Conservation (phyloP, 2,888 invertebrate genomes). For the Eupithecia insigniata region DNA sequence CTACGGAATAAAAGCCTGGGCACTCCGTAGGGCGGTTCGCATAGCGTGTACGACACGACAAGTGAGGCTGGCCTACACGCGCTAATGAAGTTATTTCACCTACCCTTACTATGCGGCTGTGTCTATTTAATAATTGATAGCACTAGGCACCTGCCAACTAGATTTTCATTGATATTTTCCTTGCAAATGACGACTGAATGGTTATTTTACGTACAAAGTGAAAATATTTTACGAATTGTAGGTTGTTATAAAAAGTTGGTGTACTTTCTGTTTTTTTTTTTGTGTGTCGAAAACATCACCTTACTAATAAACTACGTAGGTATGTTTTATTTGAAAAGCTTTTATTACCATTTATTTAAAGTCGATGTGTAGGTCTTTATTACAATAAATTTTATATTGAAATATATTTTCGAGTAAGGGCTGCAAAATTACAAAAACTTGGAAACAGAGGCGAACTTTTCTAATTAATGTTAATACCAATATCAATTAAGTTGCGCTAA, state of each 20-base stretch:
- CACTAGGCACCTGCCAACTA: neutral
- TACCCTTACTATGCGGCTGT: constrained; percentile 22
- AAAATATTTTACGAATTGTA: neutral
- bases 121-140: constrained; percentile 29
- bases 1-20: constrained; percentile 11
- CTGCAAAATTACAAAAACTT: constrained; percentile 59
- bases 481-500: constrained; percentile 81
- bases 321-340: neutral
- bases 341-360: constrained; percentile 3
- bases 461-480: constrained; percentile 81
- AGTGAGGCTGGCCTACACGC: constrained; percentile 38
- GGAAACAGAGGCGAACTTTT: constrained; percentile 70
- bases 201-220: neutral
- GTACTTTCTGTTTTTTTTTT: neutral
- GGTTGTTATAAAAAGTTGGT: neutral
- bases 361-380: constrained; percentile 22
- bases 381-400: constrained; percentile 38
- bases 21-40: constrained; percentile 46
- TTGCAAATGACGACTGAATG: neutral
- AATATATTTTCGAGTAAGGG: constrained; percentile 37
- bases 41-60: constrained; percentile 40
- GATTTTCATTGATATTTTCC: neutral
- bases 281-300: neutral
- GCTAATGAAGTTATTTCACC: constrained; percentile 51
- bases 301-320: neutral